Base-by-base conservation (phyloP, 2,888 invertebrate genomes). In the Diadegma fenestrale region DNA sequence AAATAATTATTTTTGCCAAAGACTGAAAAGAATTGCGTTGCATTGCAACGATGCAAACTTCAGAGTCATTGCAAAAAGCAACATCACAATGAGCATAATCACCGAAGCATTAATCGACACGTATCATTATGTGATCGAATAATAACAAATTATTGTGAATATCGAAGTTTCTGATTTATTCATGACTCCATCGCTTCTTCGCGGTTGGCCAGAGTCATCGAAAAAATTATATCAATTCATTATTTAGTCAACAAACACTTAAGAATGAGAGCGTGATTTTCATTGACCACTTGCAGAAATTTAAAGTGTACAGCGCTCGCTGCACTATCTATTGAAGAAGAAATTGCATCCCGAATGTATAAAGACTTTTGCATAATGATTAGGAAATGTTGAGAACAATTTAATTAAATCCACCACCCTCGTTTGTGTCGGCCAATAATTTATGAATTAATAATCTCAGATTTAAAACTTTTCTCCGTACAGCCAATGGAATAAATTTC, bases 251-350 rank as follows among this genome's bases (percentile, higher is more conserved):
- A 41, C 12, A 41, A 30, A 26, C 3, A 17, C 26, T 43, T 4
- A 37, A 12, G 17, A 54, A 72, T 33, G 33, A 26, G 3, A 5
- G 26, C 10, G 22, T 30, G 48, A 64, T 37, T 66, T 66, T 33
- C 17, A 66, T 66, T 37, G 8, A 19, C 10, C 63, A 63, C 48
- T 37, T 37, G n/a, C 33, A 10, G 41, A 64, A n/a, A n/a, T 45
- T 71, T 30, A 17, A 14, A 26, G 33, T 41, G 17, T 66, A 12
- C 12, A 54, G n/a, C n/a, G 2, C 22, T 37, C 41, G 63, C 33
- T 61, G 17, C 17, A 75, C 75, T 75, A 58, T 45, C 45, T 22
- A 77, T 43, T 66, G 5, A 14, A 26, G 14, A 14, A 58, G 14
- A 12, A 22, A 58, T 58, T 26, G 26, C 5, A 58, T 58, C 58